Conservation (phyloP, 2,888 invertebrate genomes). For the Bursaphelenchus okinawaensis region DNA sequence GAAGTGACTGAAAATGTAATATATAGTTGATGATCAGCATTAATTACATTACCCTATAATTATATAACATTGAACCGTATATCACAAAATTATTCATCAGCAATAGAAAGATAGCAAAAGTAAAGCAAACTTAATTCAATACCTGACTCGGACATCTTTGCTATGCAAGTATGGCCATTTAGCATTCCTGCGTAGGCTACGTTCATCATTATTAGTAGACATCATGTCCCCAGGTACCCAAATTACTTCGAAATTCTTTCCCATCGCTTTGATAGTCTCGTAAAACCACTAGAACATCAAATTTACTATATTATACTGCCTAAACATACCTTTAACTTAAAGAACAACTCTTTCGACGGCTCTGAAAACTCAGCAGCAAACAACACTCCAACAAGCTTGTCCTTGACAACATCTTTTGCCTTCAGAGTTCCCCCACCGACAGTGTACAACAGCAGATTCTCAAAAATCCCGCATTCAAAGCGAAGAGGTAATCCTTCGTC, state of each 20-base stretch:
- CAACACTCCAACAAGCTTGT: neutral
- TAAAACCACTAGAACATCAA: neutral
- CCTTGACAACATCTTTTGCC: neutral
- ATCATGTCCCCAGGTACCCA: neutral
- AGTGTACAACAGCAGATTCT: no score
- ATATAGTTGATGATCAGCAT: no score
- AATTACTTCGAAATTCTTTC: neutral
- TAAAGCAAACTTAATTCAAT: no score
- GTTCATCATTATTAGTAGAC: no score
- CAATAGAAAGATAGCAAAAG: no score
- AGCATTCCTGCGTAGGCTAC: neutral
- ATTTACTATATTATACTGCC: neutral
- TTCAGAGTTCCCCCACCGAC: no score
- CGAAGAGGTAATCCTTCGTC: no score
- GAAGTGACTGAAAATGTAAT: neutral
- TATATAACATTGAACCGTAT: no score
- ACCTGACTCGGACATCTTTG: neutral
- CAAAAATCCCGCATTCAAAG: no score
- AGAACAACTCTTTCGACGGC: neutral
- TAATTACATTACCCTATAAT: no score
- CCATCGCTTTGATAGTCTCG: neutral
- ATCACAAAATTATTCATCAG: no score
- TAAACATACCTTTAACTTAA: neutral
- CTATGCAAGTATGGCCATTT: neutral
- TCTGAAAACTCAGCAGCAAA: neutral